These are phyloP conservation scores for Sander vitreus DNA, from an alignment of 2,113 vertebrate genomes.

Conservation along the genomic window DNA sequence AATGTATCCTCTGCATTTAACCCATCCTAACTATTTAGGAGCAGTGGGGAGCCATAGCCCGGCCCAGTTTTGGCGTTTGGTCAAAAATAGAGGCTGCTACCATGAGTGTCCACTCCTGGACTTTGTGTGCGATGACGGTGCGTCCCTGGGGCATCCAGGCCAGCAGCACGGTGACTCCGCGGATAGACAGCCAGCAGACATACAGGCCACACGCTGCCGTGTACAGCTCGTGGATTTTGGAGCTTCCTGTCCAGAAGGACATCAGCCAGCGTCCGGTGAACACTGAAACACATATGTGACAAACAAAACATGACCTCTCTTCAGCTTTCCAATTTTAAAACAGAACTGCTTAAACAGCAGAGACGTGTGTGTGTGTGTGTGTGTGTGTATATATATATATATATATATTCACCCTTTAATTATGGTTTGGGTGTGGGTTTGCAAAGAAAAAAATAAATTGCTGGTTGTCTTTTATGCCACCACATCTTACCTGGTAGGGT, in stretches of 20 bases:
- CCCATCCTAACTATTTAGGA: too few relatives aligned
- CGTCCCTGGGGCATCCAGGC: constrained; percentile 99
- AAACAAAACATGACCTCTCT: not conserved
- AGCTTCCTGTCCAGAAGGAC: constrained; percentile 98
- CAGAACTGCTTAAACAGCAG: not conserved
- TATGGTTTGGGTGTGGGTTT: constrained; percentile 39
- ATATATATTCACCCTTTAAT: constrained; percentile 27
- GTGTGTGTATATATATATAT: not conserved
- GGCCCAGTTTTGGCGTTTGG: not conserved
- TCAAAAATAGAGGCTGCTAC: constrained; percentile 70
- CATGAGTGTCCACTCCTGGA: constrained; percentile 99
- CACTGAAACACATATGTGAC: constrained; percentile 80
- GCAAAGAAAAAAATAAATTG: constrained; percentile 6
- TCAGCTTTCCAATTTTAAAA: not conserved
- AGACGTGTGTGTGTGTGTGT: not conserved
- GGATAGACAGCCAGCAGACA: constrained; percentile 96
- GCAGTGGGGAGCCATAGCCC: too few relatives aligned
- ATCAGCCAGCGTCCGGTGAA: constrained; percentile 98
- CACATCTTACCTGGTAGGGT: constrained; percentile 93
- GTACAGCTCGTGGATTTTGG: constrained; percentile 98
- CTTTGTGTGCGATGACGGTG: constrained; percentile 94
- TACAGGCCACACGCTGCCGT: constrained; percentile 98
- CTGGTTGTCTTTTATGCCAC: not conserved
- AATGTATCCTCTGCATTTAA: too few relatives aligned
- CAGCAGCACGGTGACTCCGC: constrained; percentile 92